Base-by-base conservation (phyloP, 2,888 invertebrate genomes). In the Patella caerulea region DNA sequence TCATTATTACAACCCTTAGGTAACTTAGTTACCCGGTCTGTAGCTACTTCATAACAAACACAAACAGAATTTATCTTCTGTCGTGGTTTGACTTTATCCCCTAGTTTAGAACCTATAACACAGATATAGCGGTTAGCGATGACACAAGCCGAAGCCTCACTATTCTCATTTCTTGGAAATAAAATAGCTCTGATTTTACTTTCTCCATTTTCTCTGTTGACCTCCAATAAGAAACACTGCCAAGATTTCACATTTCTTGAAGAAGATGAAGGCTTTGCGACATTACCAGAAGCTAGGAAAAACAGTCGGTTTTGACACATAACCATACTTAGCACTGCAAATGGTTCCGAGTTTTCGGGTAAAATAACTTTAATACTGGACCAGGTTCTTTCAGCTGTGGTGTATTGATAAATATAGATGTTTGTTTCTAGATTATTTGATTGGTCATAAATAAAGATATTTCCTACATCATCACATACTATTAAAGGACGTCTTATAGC, bases 401-500 rank as follows among this genome's bases (percentile, higher is more conserved):
- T 80, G 74, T 82, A 87, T 73, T 83, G 59, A 69, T 77, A 76
- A 14, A 81, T 29, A 19, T 78, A 72, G 12, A 72, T 59, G 14
- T 45, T 52, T 12, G 71, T 73, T 59, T 76, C 75, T 5, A 45
- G 17, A n/a, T 29, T 71, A 24, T 74, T 69, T 24, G 73, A 71
- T 15, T 79, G 78, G 74, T 86, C 85, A 73, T 81, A 82, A 56
- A 86, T 85, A 79, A 83, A 85, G 75, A 87, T 56, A 73, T 81
- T 82, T 12, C 79, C 81, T 14, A 74, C 73, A 12, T 78, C 74
- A 70, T 83, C 82, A 71, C 81, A 83, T 2, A 85, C 81, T 53
- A 86, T 79, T 15, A 84, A 70, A 3, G 86, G 86, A 14, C 78
- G 78, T 55, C 81, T 69, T 82, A 87, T 86, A 55, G 83, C 77